Percentiles rank a stretch among this genome's conserved stretches.
Conservation (phyloP, 2,113 vertebrate species). For the Grus americana region DNA sequence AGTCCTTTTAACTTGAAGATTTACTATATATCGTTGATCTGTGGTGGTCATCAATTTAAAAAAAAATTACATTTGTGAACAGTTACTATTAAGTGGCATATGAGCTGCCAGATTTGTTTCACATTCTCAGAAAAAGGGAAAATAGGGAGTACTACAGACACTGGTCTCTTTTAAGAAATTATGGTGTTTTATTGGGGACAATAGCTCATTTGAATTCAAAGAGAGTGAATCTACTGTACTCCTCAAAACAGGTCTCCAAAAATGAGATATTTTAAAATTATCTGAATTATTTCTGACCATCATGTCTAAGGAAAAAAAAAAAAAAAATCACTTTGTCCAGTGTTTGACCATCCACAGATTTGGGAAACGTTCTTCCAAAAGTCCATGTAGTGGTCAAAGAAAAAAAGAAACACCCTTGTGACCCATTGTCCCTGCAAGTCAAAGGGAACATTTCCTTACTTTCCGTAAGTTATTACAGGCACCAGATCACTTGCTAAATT, state of each 20-base stretch:
- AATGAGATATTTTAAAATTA: background rate
- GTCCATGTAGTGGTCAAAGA: background rate
- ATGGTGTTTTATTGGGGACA: background rate
- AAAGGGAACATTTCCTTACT: background rate
- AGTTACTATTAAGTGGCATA: constrained; percentile 30
- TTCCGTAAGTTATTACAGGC: background rate
- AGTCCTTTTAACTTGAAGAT: constrained; percentile 58
- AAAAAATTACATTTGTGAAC: constrained; percentile 21
- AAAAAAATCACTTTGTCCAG: background rate
- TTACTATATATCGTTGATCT: constrained; percentile 34
- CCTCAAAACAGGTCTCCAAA: background rate
- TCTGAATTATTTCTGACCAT: background rate
- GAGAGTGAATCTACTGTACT: background rate
- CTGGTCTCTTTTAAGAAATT: background rate
- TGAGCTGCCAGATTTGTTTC: constrained; percentile 22
- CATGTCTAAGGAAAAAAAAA: background rate
- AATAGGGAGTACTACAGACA: background rate
- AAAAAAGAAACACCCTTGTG: background rate
- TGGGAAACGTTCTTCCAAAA: background rate
- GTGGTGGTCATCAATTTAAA: constrained; percentile 40
- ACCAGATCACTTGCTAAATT: background rate
- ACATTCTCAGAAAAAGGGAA: background rate
- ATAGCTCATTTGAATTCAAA: background rate
- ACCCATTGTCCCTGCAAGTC: background rate
- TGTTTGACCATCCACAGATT: background rate